Percentiles rank a stretch among this genome's conserved stretches.
Evolutionary conservation across 2,113 vertebrate species (phyloP).

Genomic region (Periophthalmodon schlosseri): DNA sequence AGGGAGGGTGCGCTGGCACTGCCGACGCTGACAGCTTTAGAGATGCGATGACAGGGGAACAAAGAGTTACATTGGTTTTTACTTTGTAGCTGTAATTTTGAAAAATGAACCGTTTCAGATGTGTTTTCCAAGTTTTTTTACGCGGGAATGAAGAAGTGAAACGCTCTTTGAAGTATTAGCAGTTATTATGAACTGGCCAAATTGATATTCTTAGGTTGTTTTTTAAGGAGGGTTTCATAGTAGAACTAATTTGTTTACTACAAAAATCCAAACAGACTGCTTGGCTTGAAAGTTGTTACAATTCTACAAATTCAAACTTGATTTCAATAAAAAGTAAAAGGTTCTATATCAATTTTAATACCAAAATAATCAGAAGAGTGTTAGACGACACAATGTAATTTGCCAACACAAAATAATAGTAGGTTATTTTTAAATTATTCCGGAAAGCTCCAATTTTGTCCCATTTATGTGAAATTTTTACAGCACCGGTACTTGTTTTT

Average conservation of each 20-base stretch:
- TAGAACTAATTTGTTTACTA: too few species aligned
- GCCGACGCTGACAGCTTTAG: constrained; percentile 15
- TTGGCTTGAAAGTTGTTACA: too few species aligned
- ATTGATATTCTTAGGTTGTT: background rate
- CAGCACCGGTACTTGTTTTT: too few species aligned
- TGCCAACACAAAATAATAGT: background rate
- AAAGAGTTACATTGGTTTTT: constrained; percentile 12
- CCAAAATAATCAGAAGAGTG: too few species aligned
- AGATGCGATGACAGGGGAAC: constrained; percentile 8
- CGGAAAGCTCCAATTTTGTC: background rate
- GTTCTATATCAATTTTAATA: too few species aligned
- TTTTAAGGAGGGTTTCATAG: background rate
- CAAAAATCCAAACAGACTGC: too few species aligned
- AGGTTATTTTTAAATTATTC: background rate
- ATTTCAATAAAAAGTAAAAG: too few species aligned
- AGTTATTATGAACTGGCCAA: background rate
- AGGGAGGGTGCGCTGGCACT: constrained; percentile 26
- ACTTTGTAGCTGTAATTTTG: background rate
- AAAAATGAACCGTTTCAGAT: constrained; percentile 5
- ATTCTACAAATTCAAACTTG: too few species aligned
- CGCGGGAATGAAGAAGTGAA: background rate
- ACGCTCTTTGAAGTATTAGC: background rate
- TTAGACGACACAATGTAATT: too few species aligned
- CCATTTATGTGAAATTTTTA: too few species aligned
- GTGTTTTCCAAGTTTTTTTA: background rate